These are phyloP conservation scores for Drosophila subobscura DNA, from an alignment of 1,140 invertebrate species.

Conservation along the genomic window DNA sequence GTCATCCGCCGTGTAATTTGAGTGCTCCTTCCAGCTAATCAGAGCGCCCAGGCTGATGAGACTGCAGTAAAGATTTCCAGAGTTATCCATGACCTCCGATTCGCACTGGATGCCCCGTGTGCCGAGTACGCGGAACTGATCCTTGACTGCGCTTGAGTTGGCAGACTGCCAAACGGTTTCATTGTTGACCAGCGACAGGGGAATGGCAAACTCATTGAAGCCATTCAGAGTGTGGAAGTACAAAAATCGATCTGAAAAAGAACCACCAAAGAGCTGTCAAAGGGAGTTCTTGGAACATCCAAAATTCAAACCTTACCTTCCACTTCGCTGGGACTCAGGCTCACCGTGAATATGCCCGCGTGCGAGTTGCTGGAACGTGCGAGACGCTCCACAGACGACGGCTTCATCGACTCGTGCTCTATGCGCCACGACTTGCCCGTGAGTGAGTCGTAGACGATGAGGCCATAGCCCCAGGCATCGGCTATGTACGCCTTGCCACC, in stretches of 20 bases:
- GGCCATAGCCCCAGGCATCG: constrained; percentile 88
- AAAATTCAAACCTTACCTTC: constrained; percentile 33
- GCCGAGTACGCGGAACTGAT: constrained; percentile 56
- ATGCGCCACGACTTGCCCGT: constrained; percentile 87
- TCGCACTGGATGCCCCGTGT: constrained; percentile 83
- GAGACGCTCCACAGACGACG: constrained; percentile 85
- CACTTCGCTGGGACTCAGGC: constrained; percentile 85
- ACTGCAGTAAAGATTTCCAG: constrained; percentile 84
- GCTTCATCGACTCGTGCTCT: constrained; percentile 88
- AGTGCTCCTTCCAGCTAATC: constrained; percentile 52
- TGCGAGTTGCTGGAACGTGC: constrained; percentile 87
- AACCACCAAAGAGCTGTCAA: not conserved
- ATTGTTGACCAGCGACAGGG: constrained; percentile 87
- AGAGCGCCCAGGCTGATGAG: constrained; percentile 68
- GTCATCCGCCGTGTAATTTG: constrained; percentile 64
- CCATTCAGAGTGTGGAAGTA: constrained; percentile 91
- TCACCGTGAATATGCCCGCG: constrained; percentile 88
- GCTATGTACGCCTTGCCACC: constrained; percentile 90
- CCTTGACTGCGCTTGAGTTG: not conserved
- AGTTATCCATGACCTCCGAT: constrained; percentile 85
- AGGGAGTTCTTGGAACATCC: too few species aligned
- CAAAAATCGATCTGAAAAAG: constrained; percentile 84
- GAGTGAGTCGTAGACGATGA: constrained; percentile 88
- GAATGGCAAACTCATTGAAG: constrained; percentile 88
- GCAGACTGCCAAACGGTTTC: constrained; percentile 71